These are phyloP conservation scores for Fopius arisanus DNA, from an alignment of 1,140 invertebrate species.

Conservation along the genomic window DNA sequence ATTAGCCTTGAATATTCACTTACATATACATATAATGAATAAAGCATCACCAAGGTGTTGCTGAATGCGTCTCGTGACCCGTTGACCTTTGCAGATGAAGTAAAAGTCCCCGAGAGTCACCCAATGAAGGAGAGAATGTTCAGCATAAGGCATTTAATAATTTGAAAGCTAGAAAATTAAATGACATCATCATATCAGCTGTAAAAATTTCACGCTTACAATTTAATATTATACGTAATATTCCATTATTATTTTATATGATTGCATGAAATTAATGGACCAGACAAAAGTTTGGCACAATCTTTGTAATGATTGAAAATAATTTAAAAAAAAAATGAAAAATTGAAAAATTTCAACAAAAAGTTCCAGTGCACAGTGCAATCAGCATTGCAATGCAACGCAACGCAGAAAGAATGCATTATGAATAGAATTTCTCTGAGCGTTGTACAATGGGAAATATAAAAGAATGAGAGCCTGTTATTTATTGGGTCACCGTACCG, in stretches of 20 bases:
- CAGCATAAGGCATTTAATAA: background rate
- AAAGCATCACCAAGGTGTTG: background rate
- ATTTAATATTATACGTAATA: background rate
- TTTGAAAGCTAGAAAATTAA: background rate
- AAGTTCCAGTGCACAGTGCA: background rate
- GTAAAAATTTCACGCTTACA: background rate
- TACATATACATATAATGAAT: background rate
- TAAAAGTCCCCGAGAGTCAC: conserved; percentile 38
- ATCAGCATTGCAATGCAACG: too few relatives aligned
- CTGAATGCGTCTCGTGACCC: conserved; percentile 28
- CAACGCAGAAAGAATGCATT: background rate
- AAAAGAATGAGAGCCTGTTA: conserved; percentile 14
- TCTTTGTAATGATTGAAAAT: too few relatives aligned
- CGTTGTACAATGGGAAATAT: background rate
- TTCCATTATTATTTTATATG: too few relatives aligned
- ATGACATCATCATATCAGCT: background rate
- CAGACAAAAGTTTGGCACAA: too few relatives aligned
- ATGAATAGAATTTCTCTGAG: background rate
- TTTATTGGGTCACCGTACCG: conserved; percentile 25
- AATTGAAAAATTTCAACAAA: background rate
- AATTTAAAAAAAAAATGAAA: too few relatives aligned
- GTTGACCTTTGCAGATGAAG: conserved; percentile 49
- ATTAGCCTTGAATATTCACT: too few relatives aligned
- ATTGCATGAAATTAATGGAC: too few relatives aligned
- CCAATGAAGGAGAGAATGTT: background rate